Evolutionary conservation across 2,113 vertebrate genomes (phyloP).

Genomic region (Onychostruthus taczanowskii): DNA sequence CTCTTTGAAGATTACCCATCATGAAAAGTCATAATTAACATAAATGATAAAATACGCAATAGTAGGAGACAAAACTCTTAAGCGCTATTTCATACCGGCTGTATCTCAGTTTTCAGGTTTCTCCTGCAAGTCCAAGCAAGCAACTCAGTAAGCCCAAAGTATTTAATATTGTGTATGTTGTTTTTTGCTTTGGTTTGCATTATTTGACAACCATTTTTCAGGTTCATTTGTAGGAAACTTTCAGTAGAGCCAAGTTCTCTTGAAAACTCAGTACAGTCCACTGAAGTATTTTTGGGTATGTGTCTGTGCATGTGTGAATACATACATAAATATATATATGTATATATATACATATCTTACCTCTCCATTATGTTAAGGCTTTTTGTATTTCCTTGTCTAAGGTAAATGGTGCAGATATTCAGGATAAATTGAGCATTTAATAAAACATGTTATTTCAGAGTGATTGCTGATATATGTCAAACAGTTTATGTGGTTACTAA

Average conservation of each 20-base stretch:
- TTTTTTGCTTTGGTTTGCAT: constrained; percentile 16
- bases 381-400: neutral
- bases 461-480: neutral
- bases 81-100: neutral
- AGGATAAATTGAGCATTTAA: neutral
- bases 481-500: neutral
- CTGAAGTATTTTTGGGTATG: neutral
- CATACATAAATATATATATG: neutral
- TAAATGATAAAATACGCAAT: constrained; percentile 11
- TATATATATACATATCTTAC: neutral
- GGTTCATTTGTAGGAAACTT: neutral
- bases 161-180: constrained; percentile 20
- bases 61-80: neutral
- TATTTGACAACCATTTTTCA: constrained; percentile 39
- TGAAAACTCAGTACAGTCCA: neutral
- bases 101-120: constrained; percentile 28
- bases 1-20: neutral
- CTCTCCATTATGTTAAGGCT: neutral
- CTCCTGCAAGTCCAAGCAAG: constrained; percentile 55
- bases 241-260: constrained; percentile 28
- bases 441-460: neutral
- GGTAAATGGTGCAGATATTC: neutral
- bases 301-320: constrained; percentile 14
- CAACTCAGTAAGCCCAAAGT: neutral
- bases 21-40: constrained; percentile 12